A percentile compares a stretch with the other conserved stretches of the same genome.
These are phyloP conservation scores for Catharus minimus DNA, from an alignment of 2,113 vertebrate species.

Conservation along the genomic window DNA sequence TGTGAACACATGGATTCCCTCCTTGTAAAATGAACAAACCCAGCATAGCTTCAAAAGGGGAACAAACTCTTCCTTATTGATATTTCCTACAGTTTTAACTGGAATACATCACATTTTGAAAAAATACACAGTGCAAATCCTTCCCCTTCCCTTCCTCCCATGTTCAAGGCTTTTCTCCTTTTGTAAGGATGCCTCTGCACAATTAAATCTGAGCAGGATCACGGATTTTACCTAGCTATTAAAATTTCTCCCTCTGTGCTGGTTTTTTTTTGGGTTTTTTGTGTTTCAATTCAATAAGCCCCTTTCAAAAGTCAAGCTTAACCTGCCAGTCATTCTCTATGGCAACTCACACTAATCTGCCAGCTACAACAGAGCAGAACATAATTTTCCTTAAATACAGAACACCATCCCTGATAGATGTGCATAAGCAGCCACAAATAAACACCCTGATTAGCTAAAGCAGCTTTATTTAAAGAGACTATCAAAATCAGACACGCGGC, in stretches of 20 bases:
- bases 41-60: background rate
- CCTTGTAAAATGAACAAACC: rapidly evolving
- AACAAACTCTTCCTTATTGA: background rate
- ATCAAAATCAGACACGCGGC: background rate
- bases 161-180: background rate
- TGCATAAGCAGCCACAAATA: background rate
- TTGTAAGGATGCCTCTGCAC: background rate
- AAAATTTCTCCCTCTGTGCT: background rate
- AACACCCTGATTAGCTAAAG: background rate
- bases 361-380: background rate
- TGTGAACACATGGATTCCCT: background rate
- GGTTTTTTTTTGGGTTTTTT: background rate
- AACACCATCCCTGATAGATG: background rate
- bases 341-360: background rate
- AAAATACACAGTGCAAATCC: background rate
- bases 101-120: rapidly evolving
- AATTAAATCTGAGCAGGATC: background rate
- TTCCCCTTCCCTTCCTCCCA: too few species aligned
- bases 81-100: background rate
- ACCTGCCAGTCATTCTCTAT: slow-evolving; percentile 21
- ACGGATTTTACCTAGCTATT: background rate
- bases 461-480: background rate
- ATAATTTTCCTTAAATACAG: background rate
- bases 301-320: background rate
- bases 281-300: background rate